phyloP scores from a whole-genome alignment of 2,888 invertebrate species.

The Macrophya alboannulata region DNA sequence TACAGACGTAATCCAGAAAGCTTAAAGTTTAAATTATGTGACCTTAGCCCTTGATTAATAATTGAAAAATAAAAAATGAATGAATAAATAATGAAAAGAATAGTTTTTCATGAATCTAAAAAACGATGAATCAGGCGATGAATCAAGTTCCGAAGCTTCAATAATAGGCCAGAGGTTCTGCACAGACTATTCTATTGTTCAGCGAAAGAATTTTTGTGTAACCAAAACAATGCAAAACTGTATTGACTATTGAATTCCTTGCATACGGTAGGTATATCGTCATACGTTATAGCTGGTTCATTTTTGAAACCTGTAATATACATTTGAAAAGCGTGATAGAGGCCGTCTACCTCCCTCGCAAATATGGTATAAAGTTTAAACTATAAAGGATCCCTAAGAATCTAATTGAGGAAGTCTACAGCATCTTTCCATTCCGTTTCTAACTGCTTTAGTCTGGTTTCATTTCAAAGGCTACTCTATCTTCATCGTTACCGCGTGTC shows the following conservation, averaged over 20 bases:
- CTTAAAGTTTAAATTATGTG: conserved; percentile 63
- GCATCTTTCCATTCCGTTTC: conserved; percentile 49
- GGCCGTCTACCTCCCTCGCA: conserved; percentile 20
- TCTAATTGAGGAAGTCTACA: conserved; percentile 56
- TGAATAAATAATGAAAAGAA: background rate
- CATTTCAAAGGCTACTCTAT: conserved; percentile 41
- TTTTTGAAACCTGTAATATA: background rate
- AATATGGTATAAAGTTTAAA: conserved; percentile 23
- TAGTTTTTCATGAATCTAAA: background rate
- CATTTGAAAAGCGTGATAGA: background rate
- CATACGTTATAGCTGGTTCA: background rate
- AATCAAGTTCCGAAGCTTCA: background rate
- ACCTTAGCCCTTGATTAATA: conserved; percentile 73
- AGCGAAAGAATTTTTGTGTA: background rate
- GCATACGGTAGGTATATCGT: background rate
- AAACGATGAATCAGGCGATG: background rate
- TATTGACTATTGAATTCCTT: too few species aligned
- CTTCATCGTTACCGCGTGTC: background rate
- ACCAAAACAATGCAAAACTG: background rate
- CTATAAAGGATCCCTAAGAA: conserved; percentile 43
- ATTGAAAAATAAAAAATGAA: background rate
- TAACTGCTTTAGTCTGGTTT: conserved; percentile 51
- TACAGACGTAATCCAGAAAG: conserved; percentile 33
- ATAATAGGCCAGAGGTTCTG: background rate
- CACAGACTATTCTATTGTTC: background rate